These are phyloP conservation scores for Atrichornis clamosus DNA, from an alignment of 2,113 vertebrate genomes.

Conservation along the genomic window DNA sequence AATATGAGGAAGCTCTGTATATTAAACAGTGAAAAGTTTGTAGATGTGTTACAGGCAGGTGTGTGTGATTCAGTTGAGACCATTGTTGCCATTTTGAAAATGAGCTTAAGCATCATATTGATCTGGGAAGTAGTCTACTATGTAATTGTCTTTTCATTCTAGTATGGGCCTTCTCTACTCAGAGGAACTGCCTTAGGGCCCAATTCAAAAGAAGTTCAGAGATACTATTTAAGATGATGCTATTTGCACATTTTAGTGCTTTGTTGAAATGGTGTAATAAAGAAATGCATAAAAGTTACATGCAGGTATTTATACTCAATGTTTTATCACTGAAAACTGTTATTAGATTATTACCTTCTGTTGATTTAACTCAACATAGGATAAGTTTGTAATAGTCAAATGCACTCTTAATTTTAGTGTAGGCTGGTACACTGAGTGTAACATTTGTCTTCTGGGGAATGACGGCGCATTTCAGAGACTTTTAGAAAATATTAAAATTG, in stretches of 20 bases:
- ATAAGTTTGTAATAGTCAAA: background rate
- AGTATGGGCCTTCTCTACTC: background rate
- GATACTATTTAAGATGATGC: background rate
- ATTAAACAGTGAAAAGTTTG: background rate
- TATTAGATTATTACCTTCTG: background rate
- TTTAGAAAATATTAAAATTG: background rate
- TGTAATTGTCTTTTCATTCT: background rate
- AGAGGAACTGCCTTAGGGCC: background rate
- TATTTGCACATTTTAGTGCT: background rate
- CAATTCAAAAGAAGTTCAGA: background rate
- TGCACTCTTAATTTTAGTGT: background rate
- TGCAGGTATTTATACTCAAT: background rate
- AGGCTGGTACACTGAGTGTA: background rate
- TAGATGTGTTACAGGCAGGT: background rate
- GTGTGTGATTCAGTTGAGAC: background rate
- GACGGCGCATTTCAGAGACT: background rate
- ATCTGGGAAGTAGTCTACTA: background rate
- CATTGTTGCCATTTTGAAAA: background rate
- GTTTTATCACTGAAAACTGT: background rate
- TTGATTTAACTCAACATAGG: background rate
- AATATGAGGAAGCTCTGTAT: background rate
- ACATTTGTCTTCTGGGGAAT: background rate
- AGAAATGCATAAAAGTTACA: background rate
- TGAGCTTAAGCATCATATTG: background rate
- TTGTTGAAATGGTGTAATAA: background rate